Conservation (phyloP, 2,888 invertebrate genomes). For the Chaetogeoica ovagalla region DNA sequence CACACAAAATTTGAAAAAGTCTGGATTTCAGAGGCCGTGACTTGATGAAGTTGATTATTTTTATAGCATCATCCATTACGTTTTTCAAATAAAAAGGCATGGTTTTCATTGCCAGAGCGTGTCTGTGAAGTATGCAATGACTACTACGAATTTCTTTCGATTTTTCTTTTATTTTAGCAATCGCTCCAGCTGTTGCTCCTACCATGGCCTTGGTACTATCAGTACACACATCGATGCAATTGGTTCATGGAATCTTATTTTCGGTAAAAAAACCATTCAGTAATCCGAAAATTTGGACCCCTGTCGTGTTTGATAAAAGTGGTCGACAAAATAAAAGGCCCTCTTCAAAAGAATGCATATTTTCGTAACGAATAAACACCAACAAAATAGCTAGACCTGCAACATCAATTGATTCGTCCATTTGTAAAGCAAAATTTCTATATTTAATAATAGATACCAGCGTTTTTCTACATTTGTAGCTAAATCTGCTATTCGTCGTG, state of each 20-base stretch:
- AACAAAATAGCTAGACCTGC: too few species aligned
- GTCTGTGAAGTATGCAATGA: slow-evolving; percentile 26
- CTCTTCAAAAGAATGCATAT: slow-evolving; percentile 51
- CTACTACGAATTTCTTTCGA: slow-evolving; percentile 22
- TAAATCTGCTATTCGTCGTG: slow-evolving; percentile 58
- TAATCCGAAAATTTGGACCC: slow-evolving; percentile 55
- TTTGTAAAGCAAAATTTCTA: slow-evolving; percentile 56
- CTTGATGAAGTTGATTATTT: slow-evolving; percentile 33
- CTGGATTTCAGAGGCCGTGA: slow-evolving; percentile 25
- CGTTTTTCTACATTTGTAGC: slow-evolving; percentile 57
- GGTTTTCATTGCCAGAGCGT: slow-evolving; percentile 39
- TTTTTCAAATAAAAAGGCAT: slow-evolving; percentile 18
- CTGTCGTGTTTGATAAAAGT: slow-evolving; percentile 55
- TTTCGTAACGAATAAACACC: neutral
- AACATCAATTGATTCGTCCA: slow-evolving; percentile 56
- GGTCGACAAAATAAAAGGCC: slow-evolving; percentile 56
- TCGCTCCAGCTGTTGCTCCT: slow-evolving; percentile 54
- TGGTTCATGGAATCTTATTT: slow-evolving; percentile 55
- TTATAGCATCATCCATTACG: slow-evolving; percentile 28
- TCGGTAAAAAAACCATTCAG: slow-evolving; percentile 52
- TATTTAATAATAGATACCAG: slow-evolving; percentile 56
- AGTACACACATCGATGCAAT: slow-evolving; percentile 56
- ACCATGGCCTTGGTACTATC: slow-evolving; percentile 56
- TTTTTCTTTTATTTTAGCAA: slow-evolving; percentile 37
- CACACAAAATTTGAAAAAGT: slow-evolving; percentile 36